phyloP scores from a whole-genome alignment of 2,888 invertebrate species.

The Amiota minor region DNA sequence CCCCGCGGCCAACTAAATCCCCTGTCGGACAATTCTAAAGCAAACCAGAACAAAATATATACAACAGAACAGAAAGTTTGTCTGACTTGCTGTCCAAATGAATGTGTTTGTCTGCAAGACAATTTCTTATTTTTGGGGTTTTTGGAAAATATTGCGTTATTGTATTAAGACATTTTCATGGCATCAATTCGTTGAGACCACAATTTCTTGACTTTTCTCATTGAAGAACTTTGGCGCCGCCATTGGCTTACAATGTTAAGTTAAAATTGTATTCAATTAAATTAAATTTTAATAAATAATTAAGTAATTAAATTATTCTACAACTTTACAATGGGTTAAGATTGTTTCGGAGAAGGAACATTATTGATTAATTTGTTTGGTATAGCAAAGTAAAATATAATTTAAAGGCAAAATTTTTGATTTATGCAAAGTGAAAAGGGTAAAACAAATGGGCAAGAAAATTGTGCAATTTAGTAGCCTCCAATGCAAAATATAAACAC shows the following conservation, averaged over 20 bases:
- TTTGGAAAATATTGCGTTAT: not conserved
- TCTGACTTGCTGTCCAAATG: not conserved
- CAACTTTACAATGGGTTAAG: not conserved
- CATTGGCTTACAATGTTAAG: slow-evolving; percentile 1
- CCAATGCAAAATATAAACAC: not conserved
- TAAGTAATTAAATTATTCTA: slow-evolving; percentile 15
- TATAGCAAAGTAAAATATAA: not conserved
- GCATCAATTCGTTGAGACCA: slow-evolving; percentile 27
- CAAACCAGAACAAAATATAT: not conserved
- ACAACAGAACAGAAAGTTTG: not conserved
- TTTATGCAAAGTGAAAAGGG: slow-evolving; percentile 1
- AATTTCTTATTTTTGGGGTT: not conserved
- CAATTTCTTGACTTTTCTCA: slow-evolving; percentile 3
- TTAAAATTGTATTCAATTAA: not conserved
- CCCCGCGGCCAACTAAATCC: not conserved
- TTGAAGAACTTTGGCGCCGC: slow-evolving; percentile 17
- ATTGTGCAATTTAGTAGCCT: slow-evolving; percentile 24
- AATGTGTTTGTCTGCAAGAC: slow-evolving; percentile 25
- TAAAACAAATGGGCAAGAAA: not conserved
- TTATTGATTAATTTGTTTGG: not conserved
- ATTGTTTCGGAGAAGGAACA: not conserved
- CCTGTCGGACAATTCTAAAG: not conserved
- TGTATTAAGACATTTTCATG: slow-evolving; percentile 9
- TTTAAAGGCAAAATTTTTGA: slow-evolving; percentile 12
- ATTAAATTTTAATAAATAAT: slow-evolving; percentile 13